Conservation (phyloP, 1,140 invertebrate species). For the Maconellicoccus hirsutus region DNA sequence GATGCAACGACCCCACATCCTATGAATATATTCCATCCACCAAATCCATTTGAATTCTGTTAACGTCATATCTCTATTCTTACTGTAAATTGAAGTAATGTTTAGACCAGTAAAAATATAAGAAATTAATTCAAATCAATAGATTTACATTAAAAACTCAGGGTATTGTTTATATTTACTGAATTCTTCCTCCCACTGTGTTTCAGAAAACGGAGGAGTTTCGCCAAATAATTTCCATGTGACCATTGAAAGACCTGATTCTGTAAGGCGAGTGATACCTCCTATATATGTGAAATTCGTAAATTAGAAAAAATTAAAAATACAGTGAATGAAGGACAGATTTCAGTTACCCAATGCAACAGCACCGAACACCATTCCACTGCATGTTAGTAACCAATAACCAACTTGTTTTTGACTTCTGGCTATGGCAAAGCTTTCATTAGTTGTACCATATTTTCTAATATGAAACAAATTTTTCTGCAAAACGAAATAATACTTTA, state of each 20-base stretch:
- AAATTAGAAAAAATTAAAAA: not conserved
- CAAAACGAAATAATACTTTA: too few relatives aligned
- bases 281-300: slow-evolving; percentile 40
- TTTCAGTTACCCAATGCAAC: slow-evolving; percentile 52
- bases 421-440: not conserved
- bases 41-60: slow-evolving; percentile 96
- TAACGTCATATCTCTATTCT: slow-evolving; percentile 77
- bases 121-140: not conserved
- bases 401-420: slow-evolving; percentile 59
- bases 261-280: slow-evolving; percentile 81
- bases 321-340: not conserved
- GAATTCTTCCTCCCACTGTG: slow-evolving; percentile 86
- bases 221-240: slow-evolving; percentile 89
- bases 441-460: not conserved
- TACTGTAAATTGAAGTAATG: slow-evolving; percentile 40
- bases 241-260: slow-evolving; percentile 98
- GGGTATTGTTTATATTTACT: slow-evolving; percentile 88
- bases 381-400: slow-evolving; percentile 78
- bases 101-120: not conserved
- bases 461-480: not conserved
- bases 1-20: slow-evolving; percentile 91
- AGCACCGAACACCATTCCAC: slow-evolving; percentile 89
- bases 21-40: slow-evolving; percentile 95
- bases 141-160: slow-evolving; percentile 83
- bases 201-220: slow-evolving; percentile 64